Base-by-base conservation (phyloP, 2,113 vertebrate genomes). In the Mustela lutreola region DNA sequence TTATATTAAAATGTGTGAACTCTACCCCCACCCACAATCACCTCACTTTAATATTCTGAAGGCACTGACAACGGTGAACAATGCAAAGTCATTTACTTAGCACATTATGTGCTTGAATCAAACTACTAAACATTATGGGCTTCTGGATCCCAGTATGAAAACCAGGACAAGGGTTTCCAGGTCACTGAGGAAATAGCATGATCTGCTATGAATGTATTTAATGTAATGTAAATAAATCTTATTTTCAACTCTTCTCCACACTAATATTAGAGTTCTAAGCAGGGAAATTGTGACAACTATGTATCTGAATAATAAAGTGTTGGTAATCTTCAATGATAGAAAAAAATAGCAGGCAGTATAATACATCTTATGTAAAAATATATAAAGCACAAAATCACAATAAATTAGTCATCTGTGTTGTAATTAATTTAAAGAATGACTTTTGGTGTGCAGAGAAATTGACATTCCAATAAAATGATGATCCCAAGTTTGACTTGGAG, bases 351-450 rank as follows among this genome's bases (percentile, higher is more conserved):
- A 70, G 22, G 4, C 11, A 28, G 9, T 10, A 60, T 62, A 26
- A 45, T 16, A 63, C 9, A 67, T 84, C 14, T 78, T 85, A 67
- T 2, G 18, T 45, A 76, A 62, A 70, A 81, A 92, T 12, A 58
- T 22, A 48, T 15, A 94, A 93, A 88, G 33, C 65, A 86, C n/a
- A 83, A 95, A 94, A 39, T 65, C 28, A 73, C 50, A 76, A 85
- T 75, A 80, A n/a, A n/a, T 84, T 88, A 86, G 22, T 75, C 16
- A 73, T 88, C 94, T 83, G 28, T 84, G 31, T 31, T 82, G 50
- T 92, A 95, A 80, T 11, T 62, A 65, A 84, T 58, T 50, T 45
- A 11, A 89, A 94, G n/a, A 48, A 19, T 85, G n/a, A 71, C 58
- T 65, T 62, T 33, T 63, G 8, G 3, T 88, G 0, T 87, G 31